Base-by-base conservation (phyloP, 2,797 vertebrate genomes). In the Yasuhikotakia modesta region DNA sequence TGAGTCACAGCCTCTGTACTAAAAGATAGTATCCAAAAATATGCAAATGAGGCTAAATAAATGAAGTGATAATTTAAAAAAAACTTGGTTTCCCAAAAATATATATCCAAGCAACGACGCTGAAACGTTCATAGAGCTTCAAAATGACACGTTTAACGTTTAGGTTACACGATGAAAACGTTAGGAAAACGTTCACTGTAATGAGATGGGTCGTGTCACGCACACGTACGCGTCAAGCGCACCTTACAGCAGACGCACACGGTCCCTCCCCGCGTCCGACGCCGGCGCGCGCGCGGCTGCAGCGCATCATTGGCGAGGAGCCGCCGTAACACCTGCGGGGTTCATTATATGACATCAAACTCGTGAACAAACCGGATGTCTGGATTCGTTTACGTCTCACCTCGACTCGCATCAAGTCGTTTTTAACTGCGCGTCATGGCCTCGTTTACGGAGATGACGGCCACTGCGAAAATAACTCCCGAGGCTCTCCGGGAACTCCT, bases 401-500 rank as follows among this genome's bases (percentile, higher is more conserved):
- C 17, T 39, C 19, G 27, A 7, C 17, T 57, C 13, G 14, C 61
- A 32, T 67, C 7, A 55, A 6, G 22, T 27, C 7, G 50, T 3
- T 3, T 3, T 5, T 14, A 22, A 3, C 5, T 22, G 21, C 30
- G 13, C 39, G 65, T 43, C 58, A 92, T 92, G 91, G 83, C 89
- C 12, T 72, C 86, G 0, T 85, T 90, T 0, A 84, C 90, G 0
- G 88, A 88, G 43, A 86, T 90, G 32, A 85, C 78, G 0, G 75
- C 55, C 27, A 83, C 88, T 48, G 80, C 87, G 39, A 93, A 90
- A 46, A 93, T 95, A 21, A 94, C 93, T 10, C 92, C 94, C 0
- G 90, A 95, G 70, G 86, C 89, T n/a, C 86, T 95, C 43, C 89
- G 88, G 74, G 90, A 93, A 86, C 89, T 93, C 84, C 88, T 95